Evolutionary conservation across 2,888 invertebrate species (phyloP).

Genomic region (Acanthacorydalis orientalis): DNA sequence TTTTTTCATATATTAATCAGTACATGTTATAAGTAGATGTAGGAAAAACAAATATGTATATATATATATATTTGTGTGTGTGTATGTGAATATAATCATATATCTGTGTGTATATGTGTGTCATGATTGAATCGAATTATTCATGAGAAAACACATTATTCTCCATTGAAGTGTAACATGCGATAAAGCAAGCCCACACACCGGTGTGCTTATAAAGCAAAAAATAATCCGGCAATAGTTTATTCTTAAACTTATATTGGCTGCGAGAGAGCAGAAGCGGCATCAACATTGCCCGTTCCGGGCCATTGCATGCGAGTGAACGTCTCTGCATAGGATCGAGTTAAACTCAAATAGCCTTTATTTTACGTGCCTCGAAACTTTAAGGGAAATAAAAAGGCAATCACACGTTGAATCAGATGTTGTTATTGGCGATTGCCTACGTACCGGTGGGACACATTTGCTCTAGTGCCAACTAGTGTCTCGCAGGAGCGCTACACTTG

Average conservation of each 20-base stretch:
- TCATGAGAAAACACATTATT: background rate
- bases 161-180: too few relatives aligned
- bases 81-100: too few relatives aligned
- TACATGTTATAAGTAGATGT: too few relatives aligned
- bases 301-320: background rate
- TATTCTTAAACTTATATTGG: background rate
- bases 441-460: constrained; percentile 2
- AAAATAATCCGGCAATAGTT: too few relatives aligned
- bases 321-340: background rate
- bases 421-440: background rate
- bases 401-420: too few relatives aligned
- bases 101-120: background rate
- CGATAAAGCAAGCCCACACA: background rate
- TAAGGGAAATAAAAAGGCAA: too few relatives aligned
- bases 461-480: too few relatives aligned
- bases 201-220: background rate
- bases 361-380: constrained; percentile 5
- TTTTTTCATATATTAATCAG: too few relatives aligned
- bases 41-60: too few relatives aligned
- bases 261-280: background rate
- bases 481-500: too few relatives aligned
- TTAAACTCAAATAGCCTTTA: constrained; percentile 5
- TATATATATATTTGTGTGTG: too few relatives aligned
- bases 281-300: background rate
- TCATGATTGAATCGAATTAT: background rate